A percentile compares a stretch with the other conserved stretches of the same genome.
Evolutionary conservation across 2,888 invertebrate genomes (phyloP).

Genomic region (Salticus scenicus): DNA sequence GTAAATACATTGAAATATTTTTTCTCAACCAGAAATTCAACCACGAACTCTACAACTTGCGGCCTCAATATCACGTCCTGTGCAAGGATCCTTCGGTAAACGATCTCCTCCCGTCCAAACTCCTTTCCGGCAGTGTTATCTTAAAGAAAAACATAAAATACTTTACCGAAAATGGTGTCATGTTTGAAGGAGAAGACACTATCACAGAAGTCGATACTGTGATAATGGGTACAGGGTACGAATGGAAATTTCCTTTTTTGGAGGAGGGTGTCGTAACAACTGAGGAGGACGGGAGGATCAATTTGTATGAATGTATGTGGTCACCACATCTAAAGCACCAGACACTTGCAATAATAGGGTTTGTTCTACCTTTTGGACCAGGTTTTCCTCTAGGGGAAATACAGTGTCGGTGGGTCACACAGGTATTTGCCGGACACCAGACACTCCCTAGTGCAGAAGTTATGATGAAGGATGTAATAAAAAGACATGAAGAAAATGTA

Average conservation of each 20-base stretch:
- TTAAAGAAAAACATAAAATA: slow-evolving; percentile 74
- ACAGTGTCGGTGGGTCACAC: slow-evolving; percentile 66
- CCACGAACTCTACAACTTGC: slow-evolving; percentile 76
- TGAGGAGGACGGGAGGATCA: slow-evolving; percentile 19
- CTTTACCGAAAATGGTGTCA: slow-evolving; percentile 73
- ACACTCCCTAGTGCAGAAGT: slow-evolving; percentile 20
- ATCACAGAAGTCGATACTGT: slow-evolving; percentile 75
- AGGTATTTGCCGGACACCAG: slow-evolving; percentile 32
- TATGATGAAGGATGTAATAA: slow-evolving; percentile 23
- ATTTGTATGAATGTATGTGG: slow-evolving; percentile 72
- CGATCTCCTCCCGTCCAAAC: slow-evolving; percentile 77
- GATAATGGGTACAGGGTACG: slow-evolving; percentile 75
- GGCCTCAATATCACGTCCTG: slow-evolving; percentile 75
- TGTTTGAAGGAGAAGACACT: slow-evolving; percentile 74
- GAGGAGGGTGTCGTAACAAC: slow-evolving; percentile 69
- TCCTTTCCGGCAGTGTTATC: slow-evolving; percentile 75
- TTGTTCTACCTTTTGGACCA: slow-evolving; percentile 69
- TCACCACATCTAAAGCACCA: slow-evolving; percentile 71
- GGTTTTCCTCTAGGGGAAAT: slow-evolving; percentile 70
- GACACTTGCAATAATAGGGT: slow-evolving; percentile 73
- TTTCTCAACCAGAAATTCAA: slow-evolving; percentile 69
- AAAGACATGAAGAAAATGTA: slow-evolving; percentile 12
- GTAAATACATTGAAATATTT: slow-evolving; percentile 40
- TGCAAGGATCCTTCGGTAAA: slow-evolving; percentile 74
- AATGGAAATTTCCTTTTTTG: slow-evolving; percentile 75